Conservation (phyloP, 2,113 vertebrate genomes). For the Chlorocebus sabaeus region DNA sequence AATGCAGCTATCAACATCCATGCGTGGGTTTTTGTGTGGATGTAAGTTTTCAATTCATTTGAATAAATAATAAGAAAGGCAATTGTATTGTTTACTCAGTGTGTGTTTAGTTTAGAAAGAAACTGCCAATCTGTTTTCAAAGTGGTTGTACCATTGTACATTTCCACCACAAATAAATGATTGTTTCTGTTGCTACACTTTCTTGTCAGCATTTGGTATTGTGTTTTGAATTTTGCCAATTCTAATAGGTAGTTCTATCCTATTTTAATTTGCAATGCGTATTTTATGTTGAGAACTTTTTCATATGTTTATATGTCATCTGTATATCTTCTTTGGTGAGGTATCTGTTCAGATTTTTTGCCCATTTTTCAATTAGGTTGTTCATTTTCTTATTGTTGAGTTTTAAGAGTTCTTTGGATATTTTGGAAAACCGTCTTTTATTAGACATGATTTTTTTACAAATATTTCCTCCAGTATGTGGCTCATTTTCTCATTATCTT, state of each 20-base stretch:
- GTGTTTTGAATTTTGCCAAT: neutral
- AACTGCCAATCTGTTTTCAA: neutral
- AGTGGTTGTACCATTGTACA: neutral
- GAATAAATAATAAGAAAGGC: neutral
- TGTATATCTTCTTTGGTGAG: neutral
- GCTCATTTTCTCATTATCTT: neutral
- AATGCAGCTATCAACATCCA: neutral
- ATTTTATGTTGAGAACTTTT: neutral
- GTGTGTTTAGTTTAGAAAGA: neutral
- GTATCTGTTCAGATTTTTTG: neutral
- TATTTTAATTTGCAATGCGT: neutral
- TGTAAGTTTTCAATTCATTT: neutral
- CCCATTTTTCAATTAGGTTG: neutral
- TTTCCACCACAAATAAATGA: neutral
- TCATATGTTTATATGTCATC: neutral
- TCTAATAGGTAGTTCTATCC: neutral
- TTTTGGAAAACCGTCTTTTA: neutral
- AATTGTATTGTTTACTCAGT: neutral
- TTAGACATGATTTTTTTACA: neutral
- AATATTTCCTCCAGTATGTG: neutral
- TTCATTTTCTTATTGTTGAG: neutral
- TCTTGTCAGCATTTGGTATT: neutral
- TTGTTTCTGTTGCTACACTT: neutral
- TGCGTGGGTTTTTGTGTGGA: neutral
- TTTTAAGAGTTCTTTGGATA: neutral